A percentile compares a stretch with the other conserved stretches of the same genome.
Evolutionary conservation across 2,113 vertebrate species (phyloP).

Genomic region (Neolamprologus ventralis): DNA sequence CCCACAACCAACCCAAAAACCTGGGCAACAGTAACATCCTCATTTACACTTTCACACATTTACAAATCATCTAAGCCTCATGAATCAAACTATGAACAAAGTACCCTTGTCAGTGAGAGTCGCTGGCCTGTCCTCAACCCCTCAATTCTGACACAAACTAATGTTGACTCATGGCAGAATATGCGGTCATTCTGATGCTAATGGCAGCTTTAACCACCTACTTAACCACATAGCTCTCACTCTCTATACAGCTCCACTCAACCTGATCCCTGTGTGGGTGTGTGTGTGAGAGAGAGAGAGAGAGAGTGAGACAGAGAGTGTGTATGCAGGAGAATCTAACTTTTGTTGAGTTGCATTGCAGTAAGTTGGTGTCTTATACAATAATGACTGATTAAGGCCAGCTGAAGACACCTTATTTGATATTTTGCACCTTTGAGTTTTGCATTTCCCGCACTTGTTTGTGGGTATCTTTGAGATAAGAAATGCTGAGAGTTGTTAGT

Average conservation of each 20-base stretch:
- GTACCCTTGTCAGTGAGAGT: constrained; percentile 27
- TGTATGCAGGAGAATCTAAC: neutral
- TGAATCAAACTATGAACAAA: neutral
- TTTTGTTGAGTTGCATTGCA: neutral
- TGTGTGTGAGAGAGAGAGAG: neutral
- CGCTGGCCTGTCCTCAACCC: constrained; percentile 34
- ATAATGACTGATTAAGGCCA: neutral
- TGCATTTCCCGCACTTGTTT: neutral
- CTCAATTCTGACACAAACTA: constrained; percentile 60
- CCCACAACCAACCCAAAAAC: neutral
- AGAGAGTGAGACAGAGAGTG: fast-evolving
- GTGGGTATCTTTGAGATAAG: neutral
- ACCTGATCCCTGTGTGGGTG: neutral
- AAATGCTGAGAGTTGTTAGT: neutral
- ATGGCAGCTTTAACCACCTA: constrained; percentile 66
- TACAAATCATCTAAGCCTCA: neutral
- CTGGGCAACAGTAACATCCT: neutral
- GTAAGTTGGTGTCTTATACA: neutral
- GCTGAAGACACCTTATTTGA: neutral
- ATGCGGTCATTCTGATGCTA: constrained; percentile 70
- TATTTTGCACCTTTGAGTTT: neutral
- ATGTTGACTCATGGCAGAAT: constrained; percentile 71
- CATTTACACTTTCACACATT: neutral
- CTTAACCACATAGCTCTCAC: constrained; percentile 58
- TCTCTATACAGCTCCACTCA: constrained; percentile 50